Conservation (phyloP, 2,113 vertebrate species). For the Recurvirostra avosetta region DNA sequence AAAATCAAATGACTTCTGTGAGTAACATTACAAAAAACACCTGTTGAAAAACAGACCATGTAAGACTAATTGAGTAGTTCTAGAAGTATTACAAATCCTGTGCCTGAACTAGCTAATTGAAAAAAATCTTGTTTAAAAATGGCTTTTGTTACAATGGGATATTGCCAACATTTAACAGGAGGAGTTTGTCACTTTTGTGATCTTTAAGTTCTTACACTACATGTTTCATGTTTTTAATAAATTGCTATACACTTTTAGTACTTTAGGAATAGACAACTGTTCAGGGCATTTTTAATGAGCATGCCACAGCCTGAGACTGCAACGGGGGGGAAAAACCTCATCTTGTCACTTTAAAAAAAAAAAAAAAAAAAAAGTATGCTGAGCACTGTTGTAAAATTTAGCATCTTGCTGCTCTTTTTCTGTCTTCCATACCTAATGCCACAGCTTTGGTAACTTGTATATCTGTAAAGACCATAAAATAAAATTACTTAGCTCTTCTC, state of each 20-base stretch:
- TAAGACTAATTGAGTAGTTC: not conserved
- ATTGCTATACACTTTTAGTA: not conserved
- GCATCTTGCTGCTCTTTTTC: not conserved
- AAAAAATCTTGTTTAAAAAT: not conserved
- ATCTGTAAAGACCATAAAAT: not conserved
- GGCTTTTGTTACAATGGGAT: not conserved
- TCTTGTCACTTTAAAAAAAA: not conserved
- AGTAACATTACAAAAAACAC: not conserved
- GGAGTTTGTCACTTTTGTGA: not conserved
- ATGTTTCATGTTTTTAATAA: not conserved
- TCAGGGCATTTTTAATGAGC: not conserved
- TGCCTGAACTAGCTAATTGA: not conserved
- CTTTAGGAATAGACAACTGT: not conserved
- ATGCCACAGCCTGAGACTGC: not conserved
- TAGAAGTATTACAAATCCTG: not conserved
- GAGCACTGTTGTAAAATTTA: not conserved
- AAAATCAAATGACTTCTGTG: not conserved
- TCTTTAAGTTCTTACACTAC: not conserved
- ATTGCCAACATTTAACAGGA: not conserved
- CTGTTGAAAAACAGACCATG: not conserved
- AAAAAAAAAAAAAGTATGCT: not conserved
- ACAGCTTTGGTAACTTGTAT: not conserved
- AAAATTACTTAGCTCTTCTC: not conserved
- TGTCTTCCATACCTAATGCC: not conserved
- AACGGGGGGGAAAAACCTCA: not conserved